Percentiles rank a stretch among this genome's conserved stretches.
phyloP scores from a whole-genome alignment of 2,113 vertebrate species.

The Lepisosteus osseus region DNA sequence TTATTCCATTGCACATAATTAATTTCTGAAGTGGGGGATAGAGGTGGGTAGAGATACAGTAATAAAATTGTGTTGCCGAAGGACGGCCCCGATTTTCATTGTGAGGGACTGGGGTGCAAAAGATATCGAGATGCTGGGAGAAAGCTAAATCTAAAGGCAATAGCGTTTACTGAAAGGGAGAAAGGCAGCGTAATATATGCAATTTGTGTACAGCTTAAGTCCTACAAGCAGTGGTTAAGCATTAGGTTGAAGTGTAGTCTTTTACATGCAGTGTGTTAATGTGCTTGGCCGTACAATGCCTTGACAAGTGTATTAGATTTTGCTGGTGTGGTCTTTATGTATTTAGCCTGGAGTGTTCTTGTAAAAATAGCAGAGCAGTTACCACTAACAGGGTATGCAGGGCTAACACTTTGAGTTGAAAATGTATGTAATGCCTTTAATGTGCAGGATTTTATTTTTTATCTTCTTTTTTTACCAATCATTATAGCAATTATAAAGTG shows the following conservation, averaged over 20 bases:
- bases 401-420: not conserved
- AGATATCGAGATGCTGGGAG: not conserved
- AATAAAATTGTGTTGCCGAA: not conserved
- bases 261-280: conserved; percentile 53
- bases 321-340: conserved; percentile 45
- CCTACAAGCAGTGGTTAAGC: conserved; percentile 50
- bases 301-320: conserved; percentile 45
- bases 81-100: not conserved
- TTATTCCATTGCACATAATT: not conserved
- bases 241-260: conserved; percentile 50
- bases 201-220: conserved; percentile 41
- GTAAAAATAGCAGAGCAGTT: conserved; percentile 54
- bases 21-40: not conserved
- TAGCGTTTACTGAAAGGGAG: conserved; percentile 1
- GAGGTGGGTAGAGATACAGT: no score
- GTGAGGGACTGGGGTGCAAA: not conserved
- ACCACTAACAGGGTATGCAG: conserved; percentile 28
- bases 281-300: conserved; percentile 39
- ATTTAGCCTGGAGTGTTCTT: conserved; percentile 51
- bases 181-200: conserved; percentile 47
- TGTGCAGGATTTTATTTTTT: not conserved
- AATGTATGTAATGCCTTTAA: conserved; percentile 1
- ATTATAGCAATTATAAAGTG: not conserved
- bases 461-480: not conserved
- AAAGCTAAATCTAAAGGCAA: not conserved